Percentiles rank a stretch among this genome's conserved stretches.
phyloP scores from a whole-genome alignment of 1,140 invertebrate genomes.

The Papilio helenus region DNA sequence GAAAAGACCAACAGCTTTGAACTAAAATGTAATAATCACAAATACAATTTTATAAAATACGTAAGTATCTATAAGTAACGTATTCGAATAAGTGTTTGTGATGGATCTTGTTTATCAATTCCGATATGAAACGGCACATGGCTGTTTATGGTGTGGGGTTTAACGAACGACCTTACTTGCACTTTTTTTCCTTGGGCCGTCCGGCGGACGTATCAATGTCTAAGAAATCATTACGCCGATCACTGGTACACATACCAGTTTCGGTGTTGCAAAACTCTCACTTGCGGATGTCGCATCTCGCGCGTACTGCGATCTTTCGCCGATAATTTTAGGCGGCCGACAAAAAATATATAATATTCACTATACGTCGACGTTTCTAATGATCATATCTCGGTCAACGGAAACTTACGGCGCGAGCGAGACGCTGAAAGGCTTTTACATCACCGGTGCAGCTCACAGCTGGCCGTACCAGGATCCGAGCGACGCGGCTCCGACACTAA shows the following conservation, averaged over 20 bases:
- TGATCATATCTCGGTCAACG: constrained; percentile 79
- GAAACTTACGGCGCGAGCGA: constrained; percentile 73
- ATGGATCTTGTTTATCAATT: neutral
- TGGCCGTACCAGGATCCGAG: constrained; percentile 77
- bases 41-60: neutral
- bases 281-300: constrained; percentile 78
- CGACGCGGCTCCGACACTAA: constrained; percentile 55
- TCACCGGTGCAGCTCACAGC: constrained; percentile 61
- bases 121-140: neutral
- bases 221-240: constrained; percentile 67
- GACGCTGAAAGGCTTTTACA: constrained; percentile 79
- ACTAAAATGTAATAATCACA: neutral
- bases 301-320: constrained; percentile 69
- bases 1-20: no score
- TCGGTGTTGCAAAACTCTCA: constrained; percentile 80
- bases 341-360: constrained; percentile 81
- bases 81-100: neutral
- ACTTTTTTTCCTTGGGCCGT: constrained; percentile 63
- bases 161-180: constrained; percentile 68
- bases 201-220: constrained; percentile 72
- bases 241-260: constrained; percentile 74
- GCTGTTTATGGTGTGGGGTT: constrained; percentile 53
- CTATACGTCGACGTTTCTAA: constrained; percentile 76
- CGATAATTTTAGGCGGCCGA: constrained; percentile 71
- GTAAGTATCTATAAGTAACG: neutral